phyloP scores from a whole-genome alignment of 1,140 invertebrate species.

The Aphidius gifuensis region DNA sequence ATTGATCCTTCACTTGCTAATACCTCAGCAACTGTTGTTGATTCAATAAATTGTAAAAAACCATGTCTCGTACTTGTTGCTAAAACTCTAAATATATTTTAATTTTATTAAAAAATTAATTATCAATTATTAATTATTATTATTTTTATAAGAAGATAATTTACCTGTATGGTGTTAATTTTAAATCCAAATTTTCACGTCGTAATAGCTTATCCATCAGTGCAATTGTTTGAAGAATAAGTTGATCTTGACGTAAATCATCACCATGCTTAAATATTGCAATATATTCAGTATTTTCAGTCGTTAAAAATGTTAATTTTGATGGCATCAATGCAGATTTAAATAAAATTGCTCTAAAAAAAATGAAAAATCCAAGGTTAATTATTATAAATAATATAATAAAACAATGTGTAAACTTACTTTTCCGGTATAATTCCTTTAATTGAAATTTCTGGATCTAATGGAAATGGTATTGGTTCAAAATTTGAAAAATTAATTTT shows the following conservation, averaged over 20 bases:
- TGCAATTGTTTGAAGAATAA: constrained; percentile 96
- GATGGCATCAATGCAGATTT: constrained; percentile 98
- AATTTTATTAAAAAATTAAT: constrained; percentile 4
- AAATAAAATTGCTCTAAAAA: constrained; percentile 78
- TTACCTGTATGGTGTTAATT: constrained; percentile 88
- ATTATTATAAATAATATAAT: constrained; percentile 14
- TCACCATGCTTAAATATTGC: constrained; percentile 99
- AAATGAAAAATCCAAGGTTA: constrained; percentile 13
- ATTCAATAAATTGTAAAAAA: constrained; percentile 97
- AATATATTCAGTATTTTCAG: constrained; percentile 81
- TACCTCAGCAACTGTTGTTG: constrained; percentile 88
- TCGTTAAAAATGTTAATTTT: constrained; percentile 86
- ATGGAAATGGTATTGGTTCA: constrained; percentile 88
- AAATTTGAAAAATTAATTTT: constrained; percentile 90
- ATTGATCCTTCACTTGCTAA: constrained; percentile 82
- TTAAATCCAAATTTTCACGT: constrained; percentile 91
- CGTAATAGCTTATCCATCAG: constrained; percentile 95
- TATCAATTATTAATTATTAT: neutral
- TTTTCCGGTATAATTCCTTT: constrained; percentile 86
- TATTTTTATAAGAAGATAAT: neutral
- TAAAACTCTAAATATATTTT: constrained; percentile 28
- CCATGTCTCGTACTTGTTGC: constrained; percentile 89
- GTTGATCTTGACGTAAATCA: constrained; percentile 97
- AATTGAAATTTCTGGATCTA: constrained; percentile 89
- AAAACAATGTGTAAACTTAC: constrained; percentile 38